Evolutionary conservation across 1,140 invertebrate genomes (phyloP).

Genomic region (Drosophila sp.): DNA sequence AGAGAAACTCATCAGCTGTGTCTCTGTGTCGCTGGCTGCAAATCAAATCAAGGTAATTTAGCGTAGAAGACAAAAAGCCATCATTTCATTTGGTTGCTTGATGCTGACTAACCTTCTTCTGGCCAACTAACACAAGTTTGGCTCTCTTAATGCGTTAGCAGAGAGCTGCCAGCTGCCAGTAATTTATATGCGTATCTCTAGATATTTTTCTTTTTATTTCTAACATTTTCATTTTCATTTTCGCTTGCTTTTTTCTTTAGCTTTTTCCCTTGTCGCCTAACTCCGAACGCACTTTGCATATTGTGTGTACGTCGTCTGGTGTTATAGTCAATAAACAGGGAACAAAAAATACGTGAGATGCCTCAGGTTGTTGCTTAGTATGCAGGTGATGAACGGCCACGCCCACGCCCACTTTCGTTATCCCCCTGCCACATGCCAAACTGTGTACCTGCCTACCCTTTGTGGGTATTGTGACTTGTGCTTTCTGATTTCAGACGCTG

Average conservation of each 20-base stretch:
- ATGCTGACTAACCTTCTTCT: constrained; percentile 14
- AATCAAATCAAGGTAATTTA: constrained; percentile 83
- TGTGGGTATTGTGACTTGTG: background rate
- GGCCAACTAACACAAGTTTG: background rate
- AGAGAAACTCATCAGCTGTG: constrained; percentile 47
- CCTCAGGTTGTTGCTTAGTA: constrained; percentile 63
- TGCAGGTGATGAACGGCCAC: constrained; percentile 58
- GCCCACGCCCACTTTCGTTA: constrained; percentile 17
- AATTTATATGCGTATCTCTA: constrained; percentile 36
- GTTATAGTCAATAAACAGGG: constrained; percentile 69
- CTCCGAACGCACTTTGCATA: constrained; percentile 61
- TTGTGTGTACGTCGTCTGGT: constrained; percentile 57
- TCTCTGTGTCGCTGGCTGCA: constrained; percentile 24
- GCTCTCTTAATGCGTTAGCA: constrained; percentile 5
- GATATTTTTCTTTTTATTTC: constrained; percentile 11
- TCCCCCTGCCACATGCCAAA: constrained; percentile 8
- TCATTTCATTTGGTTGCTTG: constrained; percentile 66
- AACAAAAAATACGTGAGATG: constrained; percentile 44
- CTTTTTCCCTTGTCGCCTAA: background rate
- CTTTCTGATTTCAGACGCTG: constrained; percentile 56
- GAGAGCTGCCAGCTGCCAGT: constrained; percentile 35
- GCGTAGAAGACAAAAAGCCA: constrained; percentile 80
- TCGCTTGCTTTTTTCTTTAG: constrained; percentile 1
- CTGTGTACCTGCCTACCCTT: constrained; percentile 1
- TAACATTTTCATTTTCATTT: background rate